A percentile compares a stretch with the other conserved stretches of the same genome.
Conservation (phyloP, 2,113 vertebrate genomes). For the Menura novaehollandiae region DNA sequence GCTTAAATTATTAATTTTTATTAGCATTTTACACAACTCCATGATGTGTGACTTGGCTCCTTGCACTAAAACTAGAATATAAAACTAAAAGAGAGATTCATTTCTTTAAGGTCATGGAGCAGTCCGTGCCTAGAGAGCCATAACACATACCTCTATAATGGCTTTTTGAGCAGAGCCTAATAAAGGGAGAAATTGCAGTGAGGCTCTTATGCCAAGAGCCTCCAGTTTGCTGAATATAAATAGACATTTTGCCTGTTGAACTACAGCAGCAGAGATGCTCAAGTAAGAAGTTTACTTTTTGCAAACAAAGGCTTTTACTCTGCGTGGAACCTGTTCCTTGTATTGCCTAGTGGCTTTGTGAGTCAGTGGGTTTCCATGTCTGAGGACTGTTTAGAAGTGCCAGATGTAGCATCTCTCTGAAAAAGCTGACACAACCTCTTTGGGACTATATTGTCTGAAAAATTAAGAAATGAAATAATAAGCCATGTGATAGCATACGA, state of each 20-base stretch:
- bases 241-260: background rate
- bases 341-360: background rate
- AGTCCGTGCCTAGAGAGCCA: background rate
- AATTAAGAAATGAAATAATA: background rate
- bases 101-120: background rate
- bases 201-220: background rate
- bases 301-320: background rate
- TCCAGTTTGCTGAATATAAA: background rate
- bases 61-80: constrained; percentile 10
- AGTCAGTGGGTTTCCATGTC: background rate
- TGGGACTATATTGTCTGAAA: background rate
- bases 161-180: constrained; percentile 4
- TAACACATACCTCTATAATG: background rate
- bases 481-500: background rate
- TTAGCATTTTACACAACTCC: background rate
- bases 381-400: background rate
- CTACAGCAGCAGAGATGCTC: background rate
- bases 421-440: background rate
- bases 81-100: background rate
- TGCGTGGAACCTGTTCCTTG: background rate
- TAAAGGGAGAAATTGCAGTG: constrained; percentile 1
- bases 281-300: background rate
- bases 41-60: background rate
- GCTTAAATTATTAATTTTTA: background rate
- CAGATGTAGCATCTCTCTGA: background rate